Evolutionary conservation across 2,888 invertebrate species (phyloP), one percentile per base, ranked within the genome.

Genomic region (Didymodactylos carnosus): DNA sequence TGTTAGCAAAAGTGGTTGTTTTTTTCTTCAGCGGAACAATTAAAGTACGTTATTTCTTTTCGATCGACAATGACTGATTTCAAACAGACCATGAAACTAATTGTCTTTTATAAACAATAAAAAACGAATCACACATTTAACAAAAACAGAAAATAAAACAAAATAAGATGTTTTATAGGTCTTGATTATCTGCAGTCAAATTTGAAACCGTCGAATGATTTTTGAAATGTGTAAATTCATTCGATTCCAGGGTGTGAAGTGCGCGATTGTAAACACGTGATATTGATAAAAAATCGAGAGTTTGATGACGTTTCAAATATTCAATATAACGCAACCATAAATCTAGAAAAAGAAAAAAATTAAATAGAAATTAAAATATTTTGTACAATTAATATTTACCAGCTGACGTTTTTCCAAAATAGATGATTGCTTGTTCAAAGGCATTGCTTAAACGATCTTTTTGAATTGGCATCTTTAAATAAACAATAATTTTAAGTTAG

Each of bases 371-470:
- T n/a, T n/a, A n/a, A n/a, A n/a, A n/a, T n/a, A n/a, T n/a, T n/a
- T n/a, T n/a, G n/a, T n/a, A n/a, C 2, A 25, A 43, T 16, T 43
- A 43, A 43, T 43, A 29, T 27, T 70, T 46, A 71, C 69, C 74
- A 69, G 43, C 71, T 16, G 39, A 40, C 11, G 27, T 46, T 40
- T 29, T 39, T 6, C 71, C 74, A 27, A 74, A 74, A 43, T 74
- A 71, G 14, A 41, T 27, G 16, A 74, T 62, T 14, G 74, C 74
- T 23, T 74, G 71, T 46, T 74, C 74, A 62, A 62, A 74, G 8
- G 49, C 74, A 46, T 7, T 53, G 41, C 39, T 53, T n/a, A 71
- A 23, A 29, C 71, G 39, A 46, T 11, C 62, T n/a, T 62, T 35
- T 71, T 74, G 53, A 2, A 39, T n/a, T 43, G n/a, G n/a, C n/a